These are phyloP conservation scores for Lepidothrix coronata DNA, from an alignment of 2,113 vertebrate genomes.

Conservation along the genomic window DNA sequence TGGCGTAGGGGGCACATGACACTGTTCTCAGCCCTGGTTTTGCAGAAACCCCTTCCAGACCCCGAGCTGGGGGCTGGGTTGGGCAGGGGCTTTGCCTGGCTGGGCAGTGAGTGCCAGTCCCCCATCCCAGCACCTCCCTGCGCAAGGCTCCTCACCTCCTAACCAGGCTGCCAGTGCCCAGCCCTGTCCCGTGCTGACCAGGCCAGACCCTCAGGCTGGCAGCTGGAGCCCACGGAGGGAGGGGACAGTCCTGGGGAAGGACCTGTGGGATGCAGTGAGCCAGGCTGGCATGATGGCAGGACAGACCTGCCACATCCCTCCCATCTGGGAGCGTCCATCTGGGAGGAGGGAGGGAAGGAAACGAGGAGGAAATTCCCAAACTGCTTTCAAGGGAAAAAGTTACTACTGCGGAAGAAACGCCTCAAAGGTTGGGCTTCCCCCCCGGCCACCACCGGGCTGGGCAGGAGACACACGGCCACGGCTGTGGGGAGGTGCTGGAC, in stretches of 20 bases:
- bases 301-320: not conserved
- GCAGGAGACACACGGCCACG: fast-evolving
- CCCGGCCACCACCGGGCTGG: fast-evolving
- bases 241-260: fast-evolving
- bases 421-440: not conserved
- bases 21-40: not conserved
- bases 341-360: conserved; percentile 10
- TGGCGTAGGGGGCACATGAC: not conserved
- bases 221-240: not conserved
- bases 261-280: fast-evolving
- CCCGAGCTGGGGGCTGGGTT: not conserved
- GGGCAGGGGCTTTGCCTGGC: not conserved
- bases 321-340: not conserved
- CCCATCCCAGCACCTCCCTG: not conserved
- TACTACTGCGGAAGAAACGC: not conserved
- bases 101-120: fast-evolving
- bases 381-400: conserved; percentile 53
- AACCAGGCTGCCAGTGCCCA: not conserved
- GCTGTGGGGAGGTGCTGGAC: not conserved
- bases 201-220: not conserved
- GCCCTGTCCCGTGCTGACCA: too few relatives aligned
- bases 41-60: not conserved
- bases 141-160: not conserved
- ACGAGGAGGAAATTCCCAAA: conserved; percentile 32
- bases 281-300: fast-evolving